Percentiles rank a stretch among this genome's conserved stretches.
These are phyloP conservation scores for Dasypus novemcinctus DNA, from an alignment of 2,113 vertebrate species.

Conservation along the genomic window DNA sequence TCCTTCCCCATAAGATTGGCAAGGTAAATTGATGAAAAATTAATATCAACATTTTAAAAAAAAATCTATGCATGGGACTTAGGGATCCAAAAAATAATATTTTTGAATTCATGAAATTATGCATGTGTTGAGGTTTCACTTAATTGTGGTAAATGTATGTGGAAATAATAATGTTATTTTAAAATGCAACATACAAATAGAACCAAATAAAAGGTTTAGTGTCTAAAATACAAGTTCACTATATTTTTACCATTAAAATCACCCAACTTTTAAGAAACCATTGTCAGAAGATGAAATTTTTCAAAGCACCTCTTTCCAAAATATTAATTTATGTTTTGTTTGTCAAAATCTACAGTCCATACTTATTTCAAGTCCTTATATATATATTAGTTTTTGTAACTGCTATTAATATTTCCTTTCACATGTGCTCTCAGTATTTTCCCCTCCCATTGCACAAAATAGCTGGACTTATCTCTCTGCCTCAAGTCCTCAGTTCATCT, in stretches of 20 bases:
- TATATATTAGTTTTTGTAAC: not conserved
- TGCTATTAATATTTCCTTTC: not conserved
- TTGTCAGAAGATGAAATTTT: not conserved
- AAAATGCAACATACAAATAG: not conserved
- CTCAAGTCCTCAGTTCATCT: constrained; percentile 83
- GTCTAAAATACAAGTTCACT: not conserved
- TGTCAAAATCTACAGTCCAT: not conserved
- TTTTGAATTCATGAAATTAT: not conserved
- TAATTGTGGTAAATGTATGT: constrained; percentile 9
- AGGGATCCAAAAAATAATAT: not conserved
- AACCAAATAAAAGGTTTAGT: not conserved
- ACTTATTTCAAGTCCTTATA: not conserved
- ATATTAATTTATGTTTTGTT: not conserved
- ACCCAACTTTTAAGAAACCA: not conserved
- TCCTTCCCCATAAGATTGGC: not conserved
- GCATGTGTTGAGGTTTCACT: not conserved
- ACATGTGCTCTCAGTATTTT: constrained; percentile 42
- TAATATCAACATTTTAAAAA: not conserved
- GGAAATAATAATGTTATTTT: not conserved
- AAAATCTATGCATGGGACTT: not conserved
- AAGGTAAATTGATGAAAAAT: not conserved
- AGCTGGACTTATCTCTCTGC: constrained; percentile 80
- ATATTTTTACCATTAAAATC: not conserved
- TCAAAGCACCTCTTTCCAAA: not conserved
- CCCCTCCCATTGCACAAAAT: constrained; percentile 75